These are phyloP conservation scores for Pecten maximus DNA, from an alignment of 2,888 invertebrate species.

Conservation along the genomic window DNA sequence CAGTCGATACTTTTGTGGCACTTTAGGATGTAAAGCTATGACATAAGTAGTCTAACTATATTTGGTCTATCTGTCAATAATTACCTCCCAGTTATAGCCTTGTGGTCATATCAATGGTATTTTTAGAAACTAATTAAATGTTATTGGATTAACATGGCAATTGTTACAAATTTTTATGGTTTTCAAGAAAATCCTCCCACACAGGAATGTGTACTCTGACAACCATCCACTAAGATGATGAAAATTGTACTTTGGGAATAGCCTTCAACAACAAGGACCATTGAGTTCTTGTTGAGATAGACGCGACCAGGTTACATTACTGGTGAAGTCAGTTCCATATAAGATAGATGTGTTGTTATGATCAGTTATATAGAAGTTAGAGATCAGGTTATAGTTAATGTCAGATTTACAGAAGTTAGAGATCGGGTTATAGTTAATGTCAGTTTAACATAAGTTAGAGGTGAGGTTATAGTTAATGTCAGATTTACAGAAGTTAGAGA, in stretches of 20 bases:
- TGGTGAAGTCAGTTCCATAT: too few species aligned
- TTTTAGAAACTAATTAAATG: slow-evolving; percentile 21
- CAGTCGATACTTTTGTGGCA: neutral
- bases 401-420: too few species aligned
- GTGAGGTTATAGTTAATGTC: too few species aligned
- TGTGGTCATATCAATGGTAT: neutral
- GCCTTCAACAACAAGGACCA: neutral
- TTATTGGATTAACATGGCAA: slow-evolving; percentile 19
- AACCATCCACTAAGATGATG: neutral
- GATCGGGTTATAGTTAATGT: too few species aligned
- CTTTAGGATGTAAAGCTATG: neutral
- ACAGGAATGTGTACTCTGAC: neutral
- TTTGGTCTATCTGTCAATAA: neutral
- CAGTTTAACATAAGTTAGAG: too few species aligned
- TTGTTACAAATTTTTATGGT: neutral
- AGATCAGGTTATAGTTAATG: too few species aligned
- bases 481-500: too few species aligned
- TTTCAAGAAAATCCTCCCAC: neutral
- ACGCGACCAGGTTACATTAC: neutral
- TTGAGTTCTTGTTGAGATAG: neutral
- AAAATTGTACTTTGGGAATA: neutral
- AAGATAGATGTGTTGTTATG: too few species aligned
- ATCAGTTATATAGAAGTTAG: too few species aligned
- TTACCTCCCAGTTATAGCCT: neutral
- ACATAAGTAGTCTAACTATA: neutral